Evolutionary conservation across 1,140 invertebrate species (phyloP).

Genomic region (Drosophila ohnishii): DNA sequence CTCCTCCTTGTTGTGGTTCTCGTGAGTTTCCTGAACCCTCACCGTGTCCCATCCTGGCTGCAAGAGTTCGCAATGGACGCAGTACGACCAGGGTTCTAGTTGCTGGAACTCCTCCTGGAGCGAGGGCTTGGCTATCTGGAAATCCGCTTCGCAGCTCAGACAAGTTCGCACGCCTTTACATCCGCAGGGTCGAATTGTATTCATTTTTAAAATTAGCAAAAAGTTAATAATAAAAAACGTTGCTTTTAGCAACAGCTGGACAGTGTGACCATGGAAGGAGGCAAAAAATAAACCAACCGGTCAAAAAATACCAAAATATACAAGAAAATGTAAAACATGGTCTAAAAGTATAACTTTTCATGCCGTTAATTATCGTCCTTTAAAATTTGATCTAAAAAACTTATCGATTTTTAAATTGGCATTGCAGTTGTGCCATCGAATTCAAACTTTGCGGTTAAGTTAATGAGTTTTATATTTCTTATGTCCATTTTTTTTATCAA

Average conservation of each 20-base stretch:
- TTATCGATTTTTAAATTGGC: too few species aligned
- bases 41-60: conserved; percentile 88
- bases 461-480: too few species aligned
- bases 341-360: too few species aligned
- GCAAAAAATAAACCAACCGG: neutral
- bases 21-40: conserved; percentile 86
- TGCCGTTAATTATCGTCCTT: too few species aligned
- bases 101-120: conserved; percentile 82
- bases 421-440: too few species aligned
- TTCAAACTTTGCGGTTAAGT: too few species aligned
- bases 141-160: conserved; percentile 91
- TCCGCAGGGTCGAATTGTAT: conserved; percentile 90
- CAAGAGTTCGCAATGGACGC: conserved; percentile 88
- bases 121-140: conserved; percentile 85
- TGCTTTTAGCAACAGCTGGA: neutral
- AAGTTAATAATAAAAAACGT: neutral
- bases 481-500: too few species aligned
- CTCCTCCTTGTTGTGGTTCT: conserved; percentile 85
- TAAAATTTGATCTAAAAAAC: too few species aligned
- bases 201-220: conserved; percentile 84
- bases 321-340: too few species aligned
- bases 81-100: conserved; percentile 88
- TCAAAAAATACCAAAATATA: too few species aligned
- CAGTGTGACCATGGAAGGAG: neutral
- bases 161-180: conserved; percentile 96